These are phyloP conservation scores for Nebria salina DNA, from an alignment of 2,888 invertebrate genomes.

Conservation along the genomic window DNA sequence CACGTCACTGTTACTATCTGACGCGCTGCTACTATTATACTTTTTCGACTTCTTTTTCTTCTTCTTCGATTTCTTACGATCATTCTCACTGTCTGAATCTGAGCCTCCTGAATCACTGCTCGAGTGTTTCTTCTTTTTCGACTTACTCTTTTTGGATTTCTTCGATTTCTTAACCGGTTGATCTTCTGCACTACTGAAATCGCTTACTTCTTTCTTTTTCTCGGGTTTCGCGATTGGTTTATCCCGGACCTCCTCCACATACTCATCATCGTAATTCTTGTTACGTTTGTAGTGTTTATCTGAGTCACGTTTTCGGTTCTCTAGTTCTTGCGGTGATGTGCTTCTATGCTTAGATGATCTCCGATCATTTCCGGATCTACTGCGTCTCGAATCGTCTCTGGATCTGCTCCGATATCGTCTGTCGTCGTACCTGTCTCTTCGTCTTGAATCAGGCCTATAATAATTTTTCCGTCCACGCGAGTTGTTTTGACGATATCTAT, in stretches of 20 bases:
- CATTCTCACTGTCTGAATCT: slow-evolving; percentile 33
- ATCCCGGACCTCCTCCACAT: slow-evolving; percentile 55
- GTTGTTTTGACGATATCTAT: slow-evolving; percentile 36
- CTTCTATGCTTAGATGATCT: slow-evolving; percentile 42
- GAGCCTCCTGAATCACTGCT: slow-evolving; percentile 44
- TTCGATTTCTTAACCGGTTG: slow-evolving; percentile 52
- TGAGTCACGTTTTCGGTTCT: slow-evolving; percentile 47
- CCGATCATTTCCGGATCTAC: slow-evolving; percentile 40
- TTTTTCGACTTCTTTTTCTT: slow-evolving; percentile 36
- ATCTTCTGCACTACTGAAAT: slow-evolving; percentile 54
- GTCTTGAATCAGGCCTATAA: neutral
- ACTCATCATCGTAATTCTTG: slow-evolving; percentile 51
- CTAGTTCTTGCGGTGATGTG: slow-evolving; percentile 39
- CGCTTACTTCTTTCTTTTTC: slow-evolving; percentile 49
- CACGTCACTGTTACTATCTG: slow-evolving; percentile 35
- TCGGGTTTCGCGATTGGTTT: slow-evolving; percentile 58
- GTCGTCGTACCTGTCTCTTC: slow-evolving; percentile 49
- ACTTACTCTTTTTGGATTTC: slow-evolving; percentile 36
- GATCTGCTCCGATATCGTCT: slow-evolving; percentile 48
- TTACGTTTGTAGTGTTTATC: slow-evolving; percentile 50
- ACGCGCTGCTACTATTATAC: slow-evolving; percentile 23
- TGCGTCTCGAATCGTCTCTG: slow-evolving; percentile 46
- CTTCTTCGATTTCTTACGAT: slow-evolving; percentile 36
- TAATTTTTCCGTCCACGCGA: slow-evolving; percentile 40
- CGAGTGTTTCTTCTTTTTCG: slow-evolving; percentile 27